phyloP scores from a whole-genome alignment of 2,888 invertebrate genomes.

The Tenthredo mesomela region DNA sequence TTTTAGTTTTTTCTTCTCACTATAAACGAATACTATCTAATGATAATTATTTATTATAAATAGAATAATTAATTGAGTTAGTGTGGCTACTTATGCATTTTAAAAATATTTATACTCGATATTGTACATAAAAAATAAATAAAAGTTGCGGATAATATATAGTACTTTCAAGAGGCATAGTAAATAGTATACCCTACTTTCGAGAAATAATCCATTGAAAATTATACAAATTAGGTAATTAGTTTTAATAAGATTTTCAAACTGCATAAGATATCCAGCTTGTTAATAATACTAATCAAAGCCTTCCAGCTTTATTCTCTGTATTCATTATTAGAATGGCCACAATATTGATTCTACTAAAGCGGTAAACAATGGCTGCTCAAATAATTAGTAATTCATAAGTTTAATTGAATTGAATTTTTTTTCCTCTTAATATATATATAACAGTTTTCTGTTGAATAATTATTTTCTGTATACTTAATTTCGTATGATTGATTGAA shows the following conservation, averaged over 20 bases:
- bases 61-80: constrained; percentile 35
- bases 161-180: constrained; percentile 2
- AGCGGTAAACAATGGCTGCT: constrained; percentile 45
- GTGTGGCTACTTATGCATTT: constrained; percentile 38
- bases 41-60: constrained; percentile 37
- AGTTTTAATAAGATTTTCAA: constrained; percentile 27
- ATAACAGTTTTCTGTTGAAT: not conserved
- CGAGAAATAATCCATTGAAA: constrained; percentile 22
- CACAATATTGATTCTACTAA: constrained; percentile 51
- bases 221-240: constrained; percentile 31
- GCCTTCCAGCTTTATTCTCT: not conserved
- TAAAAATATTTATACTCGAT: constrained; percentile 25
- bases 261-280: constrained; percentile 46
- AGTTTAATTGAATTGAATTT: not conserved
- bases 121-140: constrained; percentile 29
- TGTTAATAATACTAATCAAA: constrained; percentile 35
- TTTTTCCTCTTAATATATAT: not conserved
- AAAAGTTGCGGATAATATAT: not conserved
- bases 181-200: not conserved
- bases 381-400: constrained; percentile 34
- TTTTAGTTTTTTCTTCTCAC: not conserved
- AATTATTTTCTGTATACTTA: constrained; percentile 9
- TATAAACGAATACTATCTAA: constrained; percentile 41
- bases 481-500: constrained; percentile 28
- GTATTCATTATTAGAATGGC: constrained; percentile 44